Evolutionary conservation across 2,888 invertebrate species (phyloP).

Genomic region (Dorcus parallelipipedus): DNA sequence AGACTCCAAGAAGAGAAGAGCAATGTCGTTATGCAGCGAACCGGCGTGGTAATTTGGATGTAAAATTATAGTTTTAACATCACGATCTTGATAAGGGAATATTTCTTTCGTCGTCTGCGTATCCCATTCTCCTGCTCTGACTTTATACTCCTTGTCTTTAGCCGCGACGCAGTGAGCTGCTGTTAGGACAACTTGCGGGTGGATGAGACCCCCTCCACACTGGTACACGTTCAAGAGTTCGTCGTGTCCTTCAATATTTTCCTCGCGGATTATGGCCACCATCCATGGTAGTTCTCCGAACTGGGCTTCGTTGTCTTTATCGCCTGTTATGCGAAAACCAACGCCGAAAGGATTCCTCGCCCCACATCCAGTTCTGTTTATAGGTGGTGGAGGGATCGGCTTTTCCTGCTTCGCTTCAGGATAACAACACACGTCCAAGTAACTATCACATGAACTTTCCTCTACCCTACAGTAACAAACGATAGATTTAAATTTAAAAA

Average conservation of each 20-base stretch:
- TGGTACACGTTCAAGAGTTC: constrained; percentile 42
- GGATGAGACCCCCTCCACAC: constrained; percentile 80
- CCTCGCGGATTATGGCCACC: constrained; percentile 60
- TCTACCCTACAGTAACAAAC: background rate
- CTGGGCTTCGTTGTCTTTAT: constrained; percentile 64
- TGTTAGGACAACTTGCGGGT: constrained; percentile 73
- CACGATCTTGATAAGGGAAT: constrained; percentile 63
- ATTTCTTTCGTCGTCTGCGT: constrained; percentile 71
- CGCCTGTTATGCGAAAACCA: constrained; percentile 45
- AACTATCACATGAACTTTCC: constrained; percentile 50
- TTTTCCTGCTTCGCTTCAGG: constrained; percentile 35
- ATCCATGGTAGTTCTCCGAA: constrained; percentile 88
- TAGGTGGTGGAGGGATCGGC: constrained; percentile 39
- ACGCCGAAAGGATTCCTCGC: constrained; percentile 9
- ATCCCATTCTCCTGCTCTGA: constrained; percentile 82
- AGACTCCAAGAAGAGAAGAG: constrained; percentile 59
- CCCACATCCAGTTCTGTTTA: constrained; percentile 60
- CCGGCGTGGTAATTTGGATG: constrained; percentile 57
- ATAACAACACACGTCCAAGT: constrained; percentile 59
- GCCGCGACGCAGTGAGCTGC: constrained; percentile 70
- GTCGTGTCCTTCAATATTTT: constrained; percentile 41
- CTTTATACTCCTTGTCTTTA: constrained; percentile 34
- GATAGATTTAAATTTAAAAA: background rate
- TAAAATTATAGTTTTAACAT: constrained; percentile 49
- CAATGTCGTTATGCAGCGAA: constrained; percentile 66